Evolutionary conservation across 2,797 vertebrate species (phyloP).

Genomic region (Malurus splendens): DNA sequence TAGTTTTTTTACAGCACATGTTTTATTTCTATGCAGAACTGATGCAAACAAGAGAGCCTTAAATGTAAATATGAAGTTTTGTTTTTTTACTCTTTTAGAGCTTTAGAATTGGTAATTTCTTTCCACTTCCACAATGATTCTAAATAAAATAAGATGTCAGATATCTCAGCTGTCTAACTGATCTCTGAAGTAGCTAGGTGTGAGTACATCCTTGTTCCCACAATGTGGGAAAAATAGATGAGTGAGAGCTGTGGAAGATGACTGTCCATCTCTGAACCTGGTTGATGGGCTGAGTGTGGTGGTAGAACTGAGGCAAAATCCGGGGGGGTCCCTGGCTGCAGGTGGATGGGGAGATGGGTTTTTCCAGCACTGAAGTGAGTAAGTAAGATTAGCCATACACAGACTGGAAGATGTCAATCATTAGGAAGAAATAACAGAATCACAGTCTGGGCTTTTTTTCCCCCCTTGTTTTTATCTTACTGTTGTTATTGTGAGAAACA

Average conservation of each 20-base stretch:
- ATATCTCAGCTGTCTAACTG: neutral
- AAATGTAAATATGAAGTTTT: neutral
- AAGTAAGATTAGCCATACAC: neutral
- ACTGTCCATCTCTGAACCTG: neutral
- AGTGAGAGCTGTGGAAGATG: neutral
- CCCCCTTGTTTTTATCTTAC: neutral
- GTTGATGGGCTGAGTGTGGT: neutral
- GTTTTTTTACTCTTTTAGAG: neutral
- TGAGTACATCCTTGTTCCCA: neutral
- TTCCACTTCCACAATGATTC: neutral
- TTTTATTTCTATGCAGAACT: slow-evolving; percentile 15
- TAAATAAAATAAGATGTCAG: neutral
- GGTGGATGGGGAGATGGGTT: neutral
- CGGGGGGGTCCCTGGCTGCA: neutral
- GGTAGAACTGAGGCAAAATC: neutral
- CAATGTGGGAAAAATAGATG: neutral
- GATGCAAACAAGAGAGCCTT: neutral
- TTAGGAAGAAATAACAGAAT: neutral
- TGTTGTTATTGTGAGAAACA: neutral
- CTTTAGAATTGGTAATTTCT: neutral
- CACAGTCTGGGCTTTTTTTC: neutral
- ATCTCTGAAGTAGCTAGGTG: neutral
- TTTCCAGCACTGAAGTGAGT: neutral
- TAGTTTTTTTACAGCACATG: neutral
- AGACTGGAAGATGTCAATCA: neutral